These are phyloP conservation scores for Cyanistes caeruleus DNA, from an alignment of 2,113 vertebrate species.

Conservation along the genomic window DNA sequence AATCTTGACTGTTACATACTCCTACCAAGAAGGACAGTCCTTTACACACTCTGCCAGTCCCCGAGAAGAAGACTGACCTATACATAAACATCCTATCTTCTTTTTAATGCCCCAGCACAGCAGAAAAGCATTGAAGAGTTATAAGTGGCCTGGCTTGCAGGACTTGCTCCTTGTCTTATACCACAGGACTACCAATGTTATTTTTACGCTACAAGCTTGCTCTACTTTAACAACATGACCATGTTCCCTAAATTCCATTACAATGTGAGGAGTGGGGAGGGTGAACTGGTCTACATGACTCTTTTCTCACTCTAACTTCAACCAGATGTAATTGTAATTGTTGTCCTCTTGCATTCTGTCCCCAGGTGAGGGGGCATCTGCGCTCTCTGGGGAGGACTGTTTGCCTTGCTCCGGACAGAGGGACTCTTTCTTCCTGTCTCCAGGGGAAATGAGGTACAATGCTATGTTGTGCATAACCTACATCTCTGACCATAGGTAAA, in stretches of 20 bases:
- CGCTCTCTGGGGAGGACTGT: not conserved
- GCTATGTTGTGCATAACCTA: not conserved
- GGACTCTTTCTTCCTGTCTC: not conserved
- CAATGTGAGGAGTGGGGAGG: not conserved
- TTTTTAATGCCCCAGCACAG: not conserved
- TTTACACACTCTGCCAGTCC: not conserved
- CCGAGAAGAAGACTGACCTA: not conserved
- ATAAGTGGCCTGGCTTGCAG: not conserved
- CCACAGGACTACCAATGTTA: not conserved
- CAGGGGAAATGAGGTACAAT: not conserved
- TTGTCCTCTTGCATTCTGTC: not conserved
- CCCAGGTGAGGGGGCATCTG: not conserved
- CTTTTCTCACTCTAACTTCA: not conserved
- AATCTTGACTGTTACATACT: not conserved
- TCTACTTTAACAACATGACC: not conserved
- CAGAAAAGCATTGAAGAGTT: not conserved
- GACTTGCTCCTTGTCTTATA: not conserved
- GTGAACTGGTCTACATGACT: rapidly evolving
- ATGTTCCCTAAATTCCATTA: not conserved
- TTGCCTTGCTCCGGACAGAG: not conserved
- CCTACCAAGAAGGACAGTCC: not conserved
- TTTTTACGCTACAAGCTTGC: not conserved
- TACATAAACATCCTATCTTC: not conserved
- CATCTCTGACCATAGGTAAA: not conserved
- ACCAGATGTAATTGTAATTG: not conserved